Base-by-base conservation (phyloP, 2,113 vertebrate species). In the Hippocampus mohnikei region DNA sequence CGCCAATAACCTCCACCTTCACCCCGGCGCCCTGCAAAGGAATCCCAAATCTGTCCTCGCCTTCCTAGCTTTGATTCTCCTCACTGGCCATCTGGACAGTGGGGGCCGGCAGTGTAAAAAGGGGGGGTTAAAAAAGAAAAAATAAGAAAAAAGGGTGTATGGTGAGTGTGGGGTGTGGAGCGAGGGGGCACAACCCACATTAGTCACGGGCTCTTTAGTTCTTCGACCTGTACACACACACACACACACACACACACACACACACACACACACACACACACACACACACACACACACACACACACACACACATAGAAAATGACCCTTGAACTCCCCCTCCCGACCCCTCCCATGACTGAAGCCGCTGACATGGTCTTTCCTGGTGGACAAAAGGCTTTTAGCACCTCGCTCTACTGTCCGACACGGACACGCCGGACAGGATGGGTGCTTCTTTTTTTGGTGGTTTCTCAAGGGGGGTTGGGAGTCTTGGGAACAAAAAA, bases 151-250 rank as follows among this genome's bases (percentile, higher is more conserved):
- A n/a, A 8, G 52, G 52, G 21, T 53, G 21, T n/a, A 53, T 23
- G 52, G 21, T 53, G 52, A 78, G 82, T 42, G 40, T 64, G 37
- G 79, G 72, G 72, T 74, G 29, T 3, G 29, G 3, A 20, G 25
- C n/a, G 62, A 42, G 48, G 74, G 83, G 79, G 69, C 81, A 81
- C 79, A 83, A 84, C 79, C 82, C 78, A 69, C 88, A 92, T 95
- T 94, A 95, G 94, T 96, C 95, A 95, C 93, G 94, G 91, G 88
- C 93, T 93, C 90, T 89, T 90, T 80, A 75, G 89, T 86, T 71
- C 86, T 77, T 76, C 88, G 92, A 91, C 93, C 82, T 75, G 8
- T 71, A 72, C 74, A 27, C 66, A 68, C 50, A 69, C 56, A 69
- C 41, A 72, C 74, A 27, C 66, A 68, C 50, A 69, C 56, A 69